A percentile compares a stretch with the other conserved stretches of the same genome.
Evolutionary conservation across 2,888 invertebrate genomes (phyloP).

Genomic region (Augiades crinisus): DNA sequence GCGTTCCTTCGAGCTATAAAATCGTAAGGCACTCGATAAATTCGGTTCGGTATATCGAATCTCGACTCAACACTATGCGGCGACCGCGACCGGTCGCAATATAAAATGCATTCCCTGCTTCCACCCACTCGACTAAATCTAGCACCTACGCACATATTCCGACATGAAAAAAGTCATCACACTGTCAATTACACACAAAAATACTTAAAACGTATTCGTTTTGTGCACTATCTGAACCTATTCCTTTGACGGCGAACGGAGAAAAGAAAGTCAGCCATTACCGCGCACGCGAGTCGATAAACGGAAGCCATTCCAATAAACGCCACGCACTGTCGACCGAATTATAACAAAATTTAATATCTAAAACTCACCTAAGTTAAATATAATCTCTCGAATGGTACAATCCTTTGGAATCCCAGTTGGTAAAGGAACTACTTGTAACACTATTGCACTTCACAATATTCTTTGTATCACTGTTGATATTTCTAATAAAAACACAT

Average conservation of each 20-base stretch:
- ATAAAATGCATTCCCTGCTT: conserved; percentile 52
- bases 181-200: conserved; percentile 36
- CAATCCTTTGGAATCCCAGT: conserved; percentile 74
- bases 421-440: conserved; percentile 46
- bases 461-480: conserved; percentile 58
- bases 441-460: conserved; percentile 72
- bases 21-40: conserved; percentile 32
- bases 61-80: conserved; percentile 27
- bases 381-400: conserved; percentile 55
- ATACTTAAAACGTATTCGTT: conserved; percentile 25
- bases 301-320: conserved; percentile 75
- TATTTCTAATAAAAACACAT: conserved; percentile 62
- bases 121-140: conserved; percentile 54
- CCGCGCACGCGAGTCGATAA: conserved; percentile 78
- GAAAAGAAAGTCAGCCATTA: conserved; percentile 77
- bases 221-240: conserved; percentile 38
- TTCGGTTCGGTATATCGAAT: conserved; percentile 35
- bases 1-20: conserved; percentile 24
- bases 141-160: conserved; percentile 54
- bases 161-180: conserved; percentile 45
- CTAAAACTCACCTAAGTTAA: conserved; percentile 59
- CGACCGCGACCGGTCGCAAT: conserved; percentile 44
- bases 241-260: conserved; percentile 49
- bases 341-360: conserved; percentile 34
- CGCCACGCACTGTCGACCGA: conserved; percentile 55